A percentile compares a stretch with the other conserved stretches of the same genome.
Conservation (phyloP, 2,797 vertebrate genomes). For the Hybognathus amarus region DNA sequence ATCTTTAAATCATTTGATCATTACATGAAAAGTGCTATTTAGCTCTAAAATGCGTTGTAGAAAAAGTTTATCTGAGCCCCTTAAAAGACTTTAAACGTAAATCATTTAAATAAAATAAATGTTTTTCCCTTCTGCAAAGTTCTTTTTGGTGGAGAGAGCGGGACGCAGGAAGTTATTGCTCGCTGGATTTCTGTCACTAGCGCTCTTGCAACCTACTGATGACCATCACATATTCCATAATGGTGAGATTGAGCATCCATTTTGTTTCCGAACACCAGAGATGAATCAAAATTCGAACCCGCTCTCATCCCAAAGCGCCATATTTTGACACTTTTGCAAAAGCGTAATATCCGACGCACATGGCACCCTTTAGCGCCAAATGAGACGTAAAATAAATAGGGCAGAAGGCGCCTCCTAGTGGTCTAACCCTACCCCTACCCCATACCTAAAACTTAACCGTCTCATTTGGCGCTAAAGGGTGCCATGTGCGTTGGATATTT, state of each 20-base stretch:
- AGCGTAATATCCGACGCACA: no score
- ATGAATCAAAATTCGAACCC: background rate
- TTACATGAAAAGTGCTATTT: background rate
- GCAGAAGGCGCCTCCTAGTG: no score
- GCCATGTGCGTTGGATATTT: no score
- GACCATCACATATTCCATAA: slow-evolving; percentile 74
- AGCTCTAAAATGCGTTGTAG: no score
- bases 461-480: no score
- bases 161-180: slow-evolving; percentile 70
- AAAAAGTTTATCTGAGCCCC: background rate
- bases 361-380: no score
- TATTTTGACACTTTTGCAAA: no score
- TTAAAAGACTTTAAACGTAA: background rate
- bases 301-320: no score
- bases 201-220: slow-evolving; percentile 75
- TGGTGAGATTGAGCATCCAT: slow-evolving; percentile 67
- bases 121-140: slow-evolving; percentile 58
- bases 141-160: slow-evolving; percentile 75
- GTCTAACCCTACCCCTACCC: no score
- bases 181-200: slow-evolving; percentile 71
- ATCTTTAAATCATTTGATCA: background rate
- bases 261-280: background rate
- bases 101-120: background rate
- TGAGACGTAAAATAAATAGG: no score
- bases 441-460: no score